A percentile compares a stretch with the other conserved stretches of the same genome.
Evolutionary conservation across 2,113 vertebrate species (phyloP).

Genomic region (Oncorhynchus keta): DNA sequence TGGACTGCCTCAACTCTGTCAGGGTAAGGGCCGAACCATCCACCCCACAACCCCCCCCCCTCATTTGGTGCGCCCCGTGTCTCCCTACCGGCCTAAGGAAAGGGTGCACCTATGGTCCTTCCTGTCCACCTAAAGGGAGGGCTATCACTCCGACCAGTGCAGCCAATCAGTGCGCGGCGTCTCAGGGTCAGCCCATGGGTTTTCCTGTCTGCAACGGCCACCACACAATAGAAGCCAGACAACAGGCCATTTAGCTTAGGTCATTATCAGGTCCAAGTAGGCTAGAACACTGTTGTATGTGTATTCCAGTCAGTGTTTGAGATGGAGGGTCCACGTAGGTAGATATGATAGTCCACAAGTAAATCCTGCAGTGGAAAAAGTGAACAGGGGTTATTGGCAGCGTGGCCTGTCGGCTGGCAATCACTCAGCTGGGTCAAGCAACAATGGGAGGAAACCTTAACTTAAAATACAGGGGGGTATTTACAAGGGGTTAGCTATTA

Average conservation of each 20-base stretch:
- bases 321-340: not conserved
- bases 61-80: not conserved
- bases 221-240: constrained; percentile 36
- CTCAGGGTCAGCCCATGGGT: constrained; percentile 34
- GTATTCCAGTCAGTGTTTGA: not conserved
- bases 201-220: constrained; percentile 40
- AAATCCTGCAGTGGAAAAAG: not conserved
- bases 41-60: not conserved
- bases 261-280: constrained; percentile 3
- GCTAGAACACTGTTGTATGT: not conserved
- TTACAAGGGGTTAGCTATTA: not conserved
- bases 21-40: constrained; percentile 59
- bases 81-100: constrained; percentile 15
- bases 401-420: not conserved
- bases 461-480: too few species aligned
- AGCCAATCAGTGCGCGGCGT: constrained; percentile 34
- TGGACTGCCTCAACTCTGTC: constrained; percentile 78
- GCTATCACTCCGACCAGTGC: constrained; percentile 16
- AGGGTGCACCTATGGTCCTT: constrained; percentile 26
- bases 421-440: not conserved
- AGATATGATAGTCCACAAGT: not conserved
- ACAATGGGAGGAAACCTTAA: too few species aligned
- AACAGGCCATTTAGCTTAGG: constrained; percentile 3
- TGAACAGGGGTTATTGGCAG: not conserved
- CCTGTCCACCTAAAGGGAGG: constrained; percentile 23